Evolutionary conservation across 2,888 invertebrate species (phyloP), one percentile per base, ranked within the genome.

Genomic region (Mythimna ferrago): DNA sequence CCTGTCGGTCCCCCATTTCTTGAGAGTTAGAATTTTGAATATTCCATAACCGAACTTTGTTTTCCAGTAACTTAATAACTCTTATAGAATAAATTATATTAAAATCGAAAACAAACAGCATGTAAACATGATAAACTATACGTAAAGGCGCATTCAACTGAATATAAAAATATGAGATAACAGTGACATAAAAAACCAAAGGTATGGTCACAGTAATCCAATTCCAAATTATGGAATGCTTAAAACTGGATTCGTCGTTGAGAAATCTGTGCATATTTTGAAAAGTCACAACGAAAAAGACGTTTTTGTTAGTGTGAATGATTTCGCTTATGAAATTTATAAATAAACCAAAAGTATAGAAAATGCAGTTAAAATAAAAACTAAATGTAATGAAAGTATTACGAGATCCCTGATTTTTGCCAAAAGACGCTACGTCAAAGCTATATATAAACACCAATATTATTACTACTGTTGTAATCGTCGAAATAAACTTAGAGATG

Each of bases 31-130:
- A 19, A 51, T 51, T 7, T 51, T 19, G 51, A 19, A 19, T 19
- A 44, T 66, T 75, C 81, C 83, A 83, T 1, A 69, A 38, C 9
- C 35, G 16, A 5, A 78, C 26, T 58, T 78, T 71, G 32, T 56
- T 35, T 58, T 68, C 63, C n/a, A 83, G 48, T 3, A 83, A 11
- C 3, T 44, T 38, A 21, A 75, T 57, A 0, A 57, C 10, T 21
- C 66, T 16, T 10, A 35, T 68, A 0, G 68, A 51, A 21, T 73
- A 64, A 19, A 80, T 7, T 1, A 58, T 63, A 68, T 73, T 66
- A 3, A 57, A 14, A 61, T 80, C 78, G 19, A 83, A 78, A 58
- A 14, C 6, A 0, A 56, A 5, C 2, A 73, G 19, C 4, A 66
- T 0, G 5, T 32, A 26, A 2, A 1, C 0, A 14, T 51, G 0